phyloP scores from a whole-genome alignment of 2,888 invertebrate species.

The Gasteruption jaculator region DNA sequence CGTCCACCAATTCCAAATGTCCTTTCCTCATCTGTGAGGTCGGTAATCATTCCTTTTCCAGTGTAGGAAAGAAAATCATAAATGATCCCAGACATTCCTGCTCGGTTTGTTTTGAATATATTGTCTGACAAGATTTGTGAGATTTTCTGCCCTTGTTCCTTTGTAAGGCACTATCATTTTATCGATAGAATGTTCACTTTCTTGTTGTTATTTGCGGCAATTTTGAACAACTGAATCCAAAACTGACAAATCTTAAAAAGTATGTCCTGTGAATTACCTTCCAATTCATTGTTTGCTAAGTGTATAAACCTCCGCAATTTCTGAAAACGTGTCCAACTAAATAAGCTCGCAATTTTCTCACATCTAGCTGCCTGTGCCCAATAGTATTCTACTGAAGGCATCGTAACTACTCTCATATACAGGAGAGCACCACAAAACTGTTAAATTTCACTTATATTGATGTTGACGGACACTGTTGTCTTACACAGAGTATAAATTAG shows the following conservation, averaged over 20 bases:
- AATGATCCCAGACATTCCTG: conserved; percentile 39
- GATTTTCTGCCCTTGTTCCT: conserved; percentile 35
- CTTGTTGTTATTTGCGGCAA: conserved; percentile 27
- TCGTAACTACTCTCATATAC: neutral
- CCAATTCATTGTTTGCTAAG: no score
- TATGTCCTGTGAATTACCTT: conserved; percentile 13
- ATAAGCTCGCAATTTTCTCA: conserved; percentile 4
- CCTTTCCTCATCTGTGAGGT: conserved; percentile 27
- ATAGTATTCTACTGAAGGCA: neutral
- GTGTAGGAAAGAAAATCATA: conserved; percentile 40
- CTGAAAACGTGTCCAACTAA: no score
- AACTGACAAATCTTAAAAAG: conserved; percentile 20
- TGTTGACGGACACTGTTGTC: neutral
- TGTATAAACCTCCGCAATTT: no score
- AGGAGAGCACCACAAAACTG: neutral
- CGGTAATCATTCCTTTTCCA: conserved; percentile 33
- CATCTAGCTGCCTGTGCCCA: neutral
- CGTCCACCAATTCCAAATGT: conserved; percentile 33
- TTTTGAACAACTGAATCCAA: conserved; percentile 22
- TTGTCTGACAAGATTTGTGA: no score
- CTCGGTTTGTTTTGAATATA: conserved; percentile 42
- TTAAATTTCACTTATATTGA: neutral
- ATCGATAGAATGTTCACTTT: conserved; percentile 34
- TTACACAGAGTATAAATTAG: conserved; percentile 3
- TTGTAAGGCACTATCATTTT: conserved; percentile 43